Evolutionary conservation across 2,888 invertebrate genomes (phyloP).

Genomic region (Anarsia innoxiella): DNA sequence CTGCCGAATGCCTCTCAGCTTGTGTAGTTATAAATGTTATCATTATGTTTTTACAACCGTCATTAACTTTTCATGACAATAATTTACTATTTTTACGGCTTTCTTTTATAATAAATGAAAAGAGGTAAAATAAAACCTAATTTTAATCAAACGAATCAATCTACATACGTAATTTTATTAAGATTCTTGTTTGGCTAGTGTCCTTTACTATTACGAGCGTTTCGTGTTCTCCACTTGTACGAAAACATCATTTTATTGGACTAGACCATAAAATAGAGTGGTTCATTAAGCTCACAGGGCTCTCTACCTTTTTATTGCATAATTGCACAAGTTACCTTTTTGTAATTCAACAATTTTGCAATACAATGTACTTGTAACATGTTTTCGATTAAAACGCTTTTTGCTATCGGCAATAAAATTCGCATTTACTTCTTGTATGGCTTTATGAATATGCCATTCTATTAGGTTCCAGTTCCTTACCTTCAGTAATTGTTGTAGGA

Average conservation of each 20-base stretch:
- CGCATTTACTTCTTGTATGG: slow-evolving; percentile 37
- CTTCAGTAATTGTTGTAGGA: slow-evolving; percentile 24
- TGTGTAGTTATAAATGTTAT: too few species aligned
- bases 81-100: slow-evolving; percentile 32
- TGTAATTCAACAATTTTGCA: slow-evolving; percentile 30
- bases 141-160: slow-evolving; percentile 37
- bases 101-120: slow-evolving; percentile 32
- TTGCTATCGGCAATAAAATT: slow-evolving; percentile 38
- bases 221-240: slow-evolving; percentile 39
- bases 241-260: slow-evolving; percentile 50
- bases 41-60: slow-evolving; percentile 24
- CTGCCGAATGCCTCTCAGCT: too few species aligned
- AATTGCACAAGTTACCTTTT: slow-evolving; percentile 46
- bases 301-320: slow-evolving; percentile 53
- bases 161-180: slow-evolving; percentile 57
- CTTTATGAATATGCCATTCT: slow-evolving; percentile 24
- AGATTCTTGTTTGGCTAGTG: slow-evolving; percentile 51
- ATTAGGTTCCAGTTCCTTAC: slow-evolving; percentile 24
- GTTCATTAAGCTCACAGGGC: slow-evolving; percentile 51
- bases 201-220: slow-evolving; percentile 53
- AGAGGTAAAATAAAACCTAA: slow-evolving; percentile 23
- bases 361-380: slow-evolving; percentile 38
- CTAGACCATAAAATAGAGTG: slow-evolving; percentile 60
- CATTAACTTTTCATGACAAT: slow-evolving; percentile 19
- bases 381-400: slow-evolving; percentile 37